Evolutionary conservation across 2,797 vertebrate species (phyloP).

Genomic region (Columba guinea): DNA sequence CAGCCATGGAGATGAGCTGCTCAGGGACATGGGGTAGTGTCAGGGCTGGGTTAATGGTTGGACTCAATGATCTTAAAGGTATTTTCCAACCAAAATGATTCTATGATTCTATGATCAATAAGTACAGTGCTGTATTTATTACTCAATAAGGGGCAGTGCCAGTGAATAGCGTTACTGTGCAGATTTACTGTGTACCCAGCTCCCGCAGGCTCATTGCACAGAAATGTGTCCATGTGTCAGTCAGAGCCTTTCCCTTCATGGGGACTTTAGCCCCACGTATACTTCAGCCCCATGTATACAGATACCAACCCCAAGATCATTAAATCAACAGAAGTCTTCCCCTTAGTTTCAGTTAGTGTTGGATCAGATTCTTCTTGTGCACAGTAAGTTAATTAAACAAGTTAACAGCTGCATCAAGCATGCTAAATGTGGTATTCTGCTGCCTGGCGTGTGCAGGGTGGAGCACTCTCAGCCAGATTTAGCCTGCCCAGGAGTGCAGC

Average conservation of each 20-base stretch:
- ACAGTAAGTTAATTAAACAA: neutral
- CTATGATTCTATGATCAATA: neutral
- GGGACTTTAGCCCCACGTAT: neutral
- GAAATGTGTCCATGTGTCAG: neutral
- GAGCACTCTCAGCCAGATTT: constrained; percentile 24
- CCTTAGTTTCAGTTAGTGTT: neutral
- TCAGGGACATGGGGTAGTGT: too few species aligned
- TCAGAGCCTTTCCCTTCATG: neutral
- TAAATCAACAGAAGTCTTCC: neutral
- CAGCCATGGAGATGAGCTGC: too few species aligned
- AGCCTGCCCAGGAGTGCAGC: neutral
- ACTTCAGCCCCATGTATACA: too few species aligned
- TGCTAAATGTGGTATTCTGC: neutral
- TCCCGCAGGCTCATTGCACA: constrained; percentile 35
- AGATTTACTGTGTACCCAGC: constrained; percentile 27
- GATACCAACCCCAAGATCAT: neutral
- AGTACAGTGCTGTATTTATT: constrained; percentile 15
- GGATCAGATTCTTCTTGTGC: neutral
- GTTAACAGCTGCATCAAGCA: neutral
- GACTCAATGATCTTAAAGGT: too few species aligned
- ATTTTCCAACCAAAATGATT: too few species aligned
- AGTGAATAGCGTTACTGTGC: constrained; percentile 44
- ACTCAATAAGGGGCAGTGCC: constrained; percentile 32
- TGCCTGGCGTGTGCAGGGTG: constrained; percentile 15
- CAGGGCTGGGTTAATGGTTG: too few species aligned